Conservation (phyloP, 2,797 vertebrate species). For the Petrocephalus sullivani region DNA sequence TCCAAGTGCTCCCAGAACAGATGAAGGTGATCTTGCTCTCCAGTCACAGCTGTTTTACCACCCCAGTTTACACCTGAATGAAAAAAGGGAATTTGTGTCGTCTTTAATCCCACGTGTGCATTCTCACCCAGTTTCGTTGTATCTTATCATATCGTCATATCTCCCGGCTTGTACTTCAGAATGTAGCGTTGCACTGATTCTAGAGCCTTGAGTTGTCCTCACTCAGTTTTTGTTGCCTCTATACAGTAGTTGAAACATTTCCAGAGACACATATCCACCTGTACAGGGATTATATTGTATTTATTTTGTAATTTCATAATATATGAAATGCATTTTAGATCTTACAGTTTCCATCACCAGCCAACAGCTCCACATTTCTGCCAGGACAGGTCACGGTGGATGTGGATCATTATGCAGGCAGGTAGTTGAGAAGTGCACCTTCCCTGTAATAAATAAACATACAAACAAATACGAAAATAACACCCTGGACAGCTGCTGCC, state of each 20-base stretch:
- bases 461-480: neutral
- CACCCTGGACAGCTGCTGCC: neutral
- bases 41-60: neutral
- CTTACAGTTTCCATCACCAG: neutral
- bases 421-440: neutral
- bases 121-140: neutral
- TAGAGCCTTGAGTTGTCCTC: neutral
- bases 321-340: neutral
- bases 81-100: neutral
- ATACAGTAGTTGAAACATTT: neutral
- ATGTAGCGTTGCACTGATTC: neutral
- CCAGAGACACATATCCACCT: neutral
- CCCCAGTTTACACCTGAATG: neutral
- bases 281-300: neutral
- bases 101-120: neutral
- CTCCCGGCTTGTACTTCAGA: neutral
- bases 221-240: neutral
- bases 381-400: neutral
- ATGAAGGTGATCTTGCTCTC: neutral
- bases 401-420: neutral
- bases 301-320: neutral
- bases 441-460: neutral
- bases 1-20: neutral
- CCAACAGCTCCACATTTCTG: neutral
- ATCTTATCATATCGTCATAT: neutral